Conservation (phyloP, 1,140 invertebrate genomes). For the Euura lappo region DNA sequence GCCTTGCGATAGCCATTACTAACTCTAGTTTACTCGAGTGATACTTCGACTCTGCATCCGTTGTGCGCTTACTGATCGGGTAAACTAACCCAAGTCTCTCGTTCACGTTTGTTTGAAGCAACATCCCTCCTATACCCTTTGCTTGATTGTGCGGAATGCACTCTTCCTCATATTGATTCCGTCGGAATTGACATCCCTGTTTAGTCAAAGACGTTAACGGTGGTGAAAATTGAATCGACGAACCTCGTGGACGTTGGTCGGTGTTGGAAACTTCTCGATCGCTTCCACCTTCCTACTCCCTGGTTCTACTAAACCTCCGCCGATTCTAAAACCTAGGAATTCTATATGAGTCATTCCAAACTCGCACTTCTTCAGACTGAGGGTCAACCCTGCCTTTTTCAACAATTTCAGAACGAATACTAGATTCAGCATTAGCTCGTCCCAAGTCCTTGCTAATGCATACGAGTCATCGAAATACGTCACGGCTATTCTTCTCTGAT, state of each 20-base stretch:
- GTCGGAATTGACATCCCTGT: not conserved
- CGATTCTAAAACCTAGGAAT: constrained; percentile 43
- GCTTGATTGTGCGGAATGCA: not conserved
- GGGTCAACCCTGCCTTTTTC: not conserved
- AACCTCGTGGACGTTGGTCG: too few species aligned
- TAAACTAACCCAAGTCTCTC: not conserved
- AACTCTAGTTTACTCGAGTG: too few species aligned
- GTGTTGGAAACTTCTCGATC: constrained; percentile 36
- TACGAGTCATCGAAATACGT: constrained; percentile 8
- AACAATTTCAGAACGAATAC: not conserved
- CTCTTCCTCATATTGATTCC: not conserved
- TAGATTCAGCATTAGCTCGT: constrained; percentile 9
- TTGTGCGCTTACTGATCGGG: not conserved
- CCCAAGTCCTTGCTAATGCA: not conserved
- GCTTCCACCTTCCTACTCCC: constrained; percentile 40
- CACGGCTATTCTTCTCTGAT: too few species aligned
- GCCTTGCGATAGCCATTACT: too few species aligned
- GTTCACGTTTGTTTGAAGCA: too few species aligned
- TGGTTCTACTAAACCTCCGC: constrained; percentile 35
- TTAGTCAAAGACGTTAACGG: not conserved
- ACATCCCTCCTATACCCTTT: not conserved
- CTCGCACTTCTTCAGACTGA: constrained; percentile 10
- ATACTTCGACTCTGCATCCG: too few species aligned
- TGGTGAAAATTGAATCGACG: constrained; percentile 32
- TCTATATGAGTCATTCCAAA: constrained; percentile 37